phyloP scores from a whole-genome alignment of 2,113 vertebrate species.

The Myrmophylax atrothorax region DNA sequence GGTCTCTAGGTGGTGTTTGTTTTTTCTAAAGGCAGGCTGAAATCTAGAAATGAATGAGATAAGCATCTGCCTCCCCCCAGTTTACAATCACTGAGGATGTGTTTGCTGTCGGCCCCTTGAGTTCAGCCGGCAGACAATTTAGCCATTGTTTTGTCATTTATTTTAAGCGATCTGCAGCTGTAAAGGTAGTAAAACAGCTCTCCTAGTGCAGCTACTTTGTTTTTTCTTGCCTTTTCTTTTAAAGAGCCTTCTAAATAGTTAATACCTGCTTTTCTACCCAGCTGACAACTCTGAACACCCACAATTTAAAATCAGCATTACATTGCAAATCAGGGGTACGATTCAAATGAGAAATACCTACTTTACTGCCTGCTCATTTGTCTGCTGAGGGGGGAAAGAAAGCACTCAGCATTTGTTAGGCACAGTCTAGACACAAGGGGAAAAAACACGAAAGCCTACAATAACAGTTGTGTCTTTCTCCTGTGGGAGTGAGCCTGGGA shows the following conservation, averaged over 20 bases:
- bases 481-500: conserved; percentile 46
- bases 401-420: conserved; percentile 50
- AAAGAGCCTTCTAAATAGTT: conserved; percentile 7
- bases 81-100: background rate
- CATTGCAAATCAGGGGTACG: conserved; percentile 30
- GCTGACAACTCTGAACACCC: conserved; percentile 22
- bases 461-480: conserved; percentile 59
- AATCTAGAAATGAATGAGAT: background rate
- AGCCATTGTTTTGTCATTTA: conserved; percentile 21
- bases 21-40: background rate
- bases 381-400: background rate
- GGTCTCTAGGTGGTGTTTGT: conserved; percentile 25
- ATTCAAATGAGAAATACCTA: conserved; percentile 55
- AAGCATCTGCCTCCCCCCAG: background rate
- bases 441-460: conserved; percentile 48
- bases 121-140: conserved; percentile 21
- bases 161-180: background rate
- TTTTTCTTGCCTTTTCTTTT: background rate
- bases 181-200: conserved; percentile 16
- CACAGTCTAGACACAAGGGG: conserved; percentile 40
- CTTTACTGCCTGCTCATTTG: conserved; percentile 54
- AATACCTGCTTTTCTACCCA: background rate
- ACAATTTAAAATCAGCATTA: conserved; percentile 46
- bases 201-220: background rate
- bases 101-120: background rate